Evolutionary conservation across 1,140 invertebrate species (phyloP).

Genomic region (Microplitis mediator): DNA sequence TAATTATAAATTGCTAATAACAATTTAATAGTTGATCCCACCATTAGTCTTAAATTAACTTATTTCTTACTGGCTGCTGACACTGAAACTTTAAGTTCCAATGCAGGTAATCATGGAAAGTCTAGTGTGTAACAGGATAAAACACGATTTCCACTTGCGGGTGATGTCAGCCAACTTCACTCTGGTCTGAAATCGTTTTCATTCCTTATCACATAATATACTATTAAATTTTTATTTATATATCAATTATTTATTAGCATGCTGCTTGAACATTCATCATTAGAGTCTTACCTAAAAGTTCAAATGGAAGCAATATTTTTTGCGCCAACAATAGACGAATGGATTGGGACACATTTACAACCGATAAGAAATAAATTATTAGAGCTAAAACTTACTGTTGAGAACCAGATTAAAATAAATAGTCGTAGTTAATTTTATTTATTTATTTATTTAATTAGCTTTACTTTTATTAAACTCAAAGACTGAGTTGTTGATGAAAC

Average conservation of each 20-base stretch:
- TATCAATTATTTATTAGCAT: constrained; percentile 55
- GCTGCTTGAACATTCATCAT: constrained; percentile 60
- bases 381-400: constrained; percentile 61
- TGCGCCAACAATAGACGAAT: constrained; percentile 63
- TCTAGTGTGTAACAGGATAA: too few species aligned
- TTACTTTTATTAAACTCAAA: not conserved
- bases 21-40: too few species aligned
- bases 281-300: constrained; percentile 63
- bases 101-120: too few species aligned
- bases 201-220: constrained; percentile 3
- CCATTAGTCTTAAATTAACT: too few species aligned
- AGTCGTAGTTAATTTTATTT: constrained; percentile 42
- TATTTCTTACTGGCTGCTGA: too few species aligned
- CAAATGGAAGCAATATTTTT: constrained; percentile 65
- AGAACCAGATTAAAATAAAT: constrained; percentile 60
- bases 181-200: too few species aligned
- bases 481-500: not conserved
- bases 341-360: constrained; percentile 64
- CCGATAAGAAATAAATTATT: constrained; percentile 62
- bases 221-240: constrained; percentile 14
- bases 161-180: too few species aligned
- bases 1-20: too few species aligned
- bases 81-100: too few species aligned
- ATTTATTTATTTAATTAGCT: constrained; percentile 17
- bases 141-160: not conserved